Base-by-base conservation (phyloP, 1,140 invertebrate species). In the Scylla paramamosain region DNA sequence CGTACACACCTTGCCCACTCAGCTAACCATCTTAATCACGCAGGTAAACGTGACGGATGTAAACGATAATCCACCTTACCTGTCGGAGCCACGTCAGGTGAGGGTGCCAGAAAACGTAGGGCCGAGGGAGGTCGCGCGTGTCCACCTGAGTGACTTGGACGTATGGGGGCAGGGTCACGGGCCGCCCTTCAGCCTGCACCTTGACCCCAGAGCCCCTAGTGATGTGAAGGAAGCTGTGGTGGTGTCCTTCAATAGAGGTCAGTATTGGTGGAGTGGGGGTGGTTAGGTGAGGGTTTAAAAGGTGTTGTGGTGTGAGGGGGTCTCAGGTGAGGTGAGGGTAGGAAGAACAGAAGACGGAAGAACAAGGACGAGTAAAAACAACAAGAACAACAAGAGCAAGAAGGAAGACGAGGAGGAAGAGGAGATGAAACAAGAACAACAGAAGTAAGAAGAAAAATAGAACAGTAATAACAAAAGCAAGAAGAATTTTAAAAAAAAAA, bases 171-270 rank as follows among this genome's bases (percentile, higher is more conserved):
- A 99, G 97, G 98, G 98, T 96, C 99, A 99, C 96, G 99, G 99
- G 0, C 99, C 99, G 39, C 99, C 99, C 20, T 99, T 99, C 97
- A 98, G 98, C 86, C 99, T 99, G 97, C 97, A 98, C 93, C 98
- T 99, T 97, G 98, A 99, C 97, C 98, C 98, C n/a, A 98, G 98
- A 96, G 99, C 99, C 14, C 98, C 98, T 97, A 98, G 99, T 96
- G 98, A 99, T 96, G 99, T 99, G 93, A 97, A 98, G 96, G 98
- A 98, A 32, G 99, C 98, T 77, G 99, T 99, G 97, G 99, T 98
- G 98, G 98, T 99, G 46, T 98, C 99, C 97, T 98, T 99, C 97
- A 98, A 99, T 97, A 98, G 98, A 97, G 99, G 98, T 98, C 97
- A 98, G 98, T 87, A 20, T 29, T n/a, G 39, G 39, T 39, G n/a